A percentile compares a stretch with the other conserved stretches of the same genome.
Evolutionary conservation across 2,113 vertebrate species (phyloP).

Genomic region (Menidia beryllina): DNA sequence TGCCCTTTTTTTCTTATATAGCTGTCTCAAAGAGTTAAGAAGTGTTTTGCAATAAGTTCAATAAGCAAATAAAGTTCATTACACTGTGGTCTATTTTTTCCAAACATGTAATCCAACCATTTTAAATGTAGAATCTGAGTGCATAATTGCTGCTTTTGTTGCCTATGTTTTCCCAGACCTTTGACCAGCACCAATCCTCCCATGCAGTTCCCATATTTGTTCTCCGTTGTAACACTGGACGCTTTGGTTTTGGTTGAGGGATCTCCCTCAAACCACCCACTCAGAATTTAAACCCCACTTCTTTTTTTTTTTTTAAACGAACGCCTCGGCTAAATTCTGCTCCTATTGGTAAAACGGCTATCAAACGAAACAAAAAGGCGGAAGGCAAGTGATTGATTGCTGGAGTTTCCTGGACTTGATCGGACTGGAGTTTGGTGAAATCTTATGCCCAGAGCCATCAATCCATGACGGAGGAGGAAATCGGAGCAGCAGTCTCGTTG

Average conservation of each 20-base stretch:
- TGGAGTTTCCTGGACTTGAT: slow-evolving; percentile 70
- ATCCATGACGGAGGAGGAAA: slow-evolving; percentile 73
- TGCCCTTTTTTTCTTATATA: background rate
- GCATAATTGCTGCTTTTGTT: background rate
- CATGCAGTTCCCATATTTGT: slow-evolving; percentile 13
- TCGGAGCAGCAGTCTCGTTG: slow-evolving; percentile 48
- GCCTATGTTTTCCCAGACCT: background rate
- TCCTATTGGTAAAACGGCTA: background rate
- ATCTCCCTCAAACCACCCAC: background rate
- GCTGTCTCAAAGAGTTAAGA: background rate
- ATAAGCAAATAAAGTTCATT: slow-evolving; percentile 30
- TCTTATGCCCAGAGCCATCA: slow-evolving; percentile 58
- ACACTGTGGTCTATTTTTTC: background rate
- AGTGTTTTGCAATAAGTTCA: slow-evolving; percentile 16
- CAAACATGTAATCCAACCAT: background rate
- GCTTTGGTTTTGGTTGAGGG: background rate
- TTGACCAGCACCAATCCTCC: background rate
- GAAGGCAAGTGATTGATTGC: slow-evolving; percentile 68
- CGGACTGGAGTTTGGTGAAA: slow-evolving; percentile 74
- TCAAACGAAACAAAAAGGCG: slow-evolving; percentile 71
- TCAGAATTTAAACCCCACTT: too few species aligned
- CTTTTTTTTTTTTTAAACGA: background rate
- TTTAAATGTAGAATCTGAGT: background rate
- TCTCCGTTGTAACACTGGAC: background rate
- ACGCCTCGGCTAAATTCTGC: background rate